These are phyloP conservation scores for Mythimna vitellina DNA, from an alignment of 2,888 invertebrate species.

Conservation along the genomic window DNA sequence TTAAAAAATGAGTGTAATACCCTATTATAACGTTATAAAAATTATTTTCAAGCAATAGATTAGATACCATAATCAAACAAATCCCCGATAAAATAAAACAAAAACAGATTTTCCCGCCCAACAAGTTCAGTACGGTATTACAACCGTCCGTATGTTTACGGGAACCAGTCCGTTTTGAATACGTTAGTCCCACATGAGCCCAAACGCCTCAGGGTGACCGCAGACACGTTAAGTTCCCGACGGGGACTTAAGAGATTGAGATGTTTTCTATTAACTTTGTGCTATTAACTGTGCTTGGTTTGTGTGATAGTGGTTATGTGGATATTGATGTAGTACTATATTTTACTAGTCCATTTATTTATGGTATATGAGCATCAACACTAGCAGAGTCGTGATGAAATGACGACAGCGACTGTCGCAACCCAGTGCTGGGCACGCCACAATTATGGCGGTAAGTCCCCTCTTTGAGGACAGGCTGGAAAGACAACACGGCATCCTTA, in stretches of 20 bases:
- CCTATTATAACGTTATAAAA: too few species aligned
- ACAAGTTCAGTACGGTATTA: conserved; percentile 46
- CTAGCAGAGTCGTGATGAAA: too few species aligned
- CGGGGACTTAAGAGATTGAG: conserved; percentile 67
- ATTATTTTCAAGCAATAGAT: too few species aligned
- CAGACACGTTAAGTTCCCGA: conserved; percentile 74
- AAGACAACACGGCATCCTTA: too few species aligned
- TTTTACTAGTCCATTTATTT: neutral
- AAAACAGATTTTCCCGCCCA: conserved; percentile 10
- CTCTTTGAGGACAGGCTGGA: too few species aligned
- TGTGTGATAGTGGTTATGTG: conserved; percentile 19
- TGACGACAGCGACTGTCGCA: too few species aligned
- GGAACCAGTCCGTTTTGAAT: conserved; percentile 64
- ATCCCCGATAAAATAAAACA: neutral
- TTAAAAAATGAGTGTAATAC: too few species aligned
- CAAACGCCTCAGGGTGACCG: conserved; percentile 74
- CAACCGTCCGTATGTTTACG: conserved; percentile 57
- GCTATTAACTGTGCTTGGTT: conserved; percentile 40
- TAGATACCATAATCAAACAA: neutral
- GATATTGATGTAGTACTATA: neutral
- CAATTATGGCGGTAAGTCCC: too few species aligned
- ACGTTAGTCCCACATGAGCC: conserved; percentile 76
- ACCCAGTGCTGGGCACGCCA: too few species aligned
- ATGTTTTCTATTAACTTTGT: conserved; percentile 66
- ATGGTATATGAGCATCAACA: too few species aligned